phyloP scores from a whole-genome alignment of 2,113 vertebrate species.

The Thunnus maccoyii region DNA sequence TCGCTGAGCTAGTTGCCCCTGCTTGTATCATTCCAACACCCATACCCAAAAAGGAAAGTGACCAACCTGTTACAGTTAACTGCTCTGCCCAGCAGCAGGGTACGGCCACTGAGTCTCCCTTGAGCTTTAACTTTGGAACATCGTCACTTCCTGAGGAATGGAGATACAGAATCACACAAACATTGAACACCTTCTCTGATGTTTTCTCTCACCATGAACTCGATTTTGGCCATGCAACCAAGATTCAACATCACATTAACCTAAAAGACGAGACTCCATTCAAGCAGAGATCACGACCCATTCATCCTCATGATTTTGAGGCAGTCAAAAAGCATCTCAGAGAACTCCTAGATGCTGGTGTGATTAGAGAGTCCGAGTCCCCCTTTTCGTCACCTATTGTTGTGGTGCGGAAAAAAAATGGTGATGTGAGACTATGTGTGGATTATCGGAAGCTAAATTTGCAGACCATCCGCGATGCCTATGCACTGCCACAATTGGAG shows the following conservation, averaged over 20 bases:
- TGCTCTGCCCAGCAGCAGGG: too few relatives aligned
- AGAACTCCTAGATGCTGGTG: background rate
- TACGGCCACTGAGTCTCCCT: too few relatives aligned
- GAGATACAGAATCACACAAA: too few relatives aligned
- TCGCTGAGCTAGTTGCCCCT: too few relatives aligned
- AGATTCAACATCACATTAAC: background rate
- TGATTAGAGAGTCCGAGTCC: background rate
- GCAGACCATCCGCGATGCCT: background rate
- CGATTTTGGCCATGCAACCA: background rate
- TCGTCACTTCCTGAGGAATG: too few relatives aligned
- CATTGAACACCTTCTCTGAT: too few relatives aligned
- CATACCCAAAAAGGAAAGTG: too few relatives aligned
- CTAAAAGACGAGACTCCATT: background rate
- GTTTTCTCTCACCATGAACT: background rate
- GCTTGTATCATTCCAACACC: too few relatives aligned
- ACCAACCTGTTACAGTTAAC: too few relatives aligned
- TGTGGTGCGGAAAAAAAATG: background rate
- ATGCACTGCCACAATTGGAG: too few relatives aligned
- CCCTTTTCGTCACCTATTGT: background rate
- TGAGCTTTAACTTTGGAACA: too few relatives aligned
- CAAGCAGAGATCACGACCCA: background rate
- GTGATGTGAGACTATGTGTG: background rate
- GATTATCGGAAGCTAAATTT: background rate
- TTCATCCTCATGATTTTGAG: background rate
- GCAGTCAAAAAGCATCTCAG: background rate